Base-by-base conservation (phyloP, 2,113 vertebrate species). In the Collichthys lucidus region DNA sequence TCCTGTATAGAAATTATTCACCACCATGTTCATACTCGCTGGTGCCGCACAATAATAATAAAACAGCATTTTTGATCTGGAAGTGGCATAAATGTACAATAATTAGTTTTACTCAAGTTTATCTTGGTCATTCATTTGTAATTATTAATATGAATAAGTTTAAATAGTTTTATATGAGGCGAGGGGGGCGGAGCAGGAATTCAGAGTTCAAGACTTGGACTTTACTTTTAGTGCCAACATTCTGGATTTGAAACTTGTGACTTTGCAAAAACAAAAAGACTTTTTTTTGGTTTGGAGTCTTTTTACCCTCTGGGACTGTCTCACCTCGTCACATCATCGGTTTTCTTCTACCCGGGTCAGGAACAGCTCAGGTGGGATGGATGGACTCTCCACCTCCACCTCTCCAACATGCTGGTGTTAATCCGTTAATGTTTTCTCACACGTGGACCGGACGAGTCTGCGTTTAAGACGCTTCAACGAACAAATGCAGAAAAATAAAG, bases 261-360 rank as follows among this genome's bases (percentile, higher is more conserved):
- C 70, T 60, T 29, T 35, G 31, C 50, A 5, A 40, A 15, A 46
- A 72, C 11, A 61, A 62, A 61, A 62, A 65, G 6, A 44, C 29
- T n/a, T 15, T 40, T 59, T 63, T 40, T 16, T 67, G n/a, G 6
- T 42, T 15, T 42, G 44, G 4, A 40, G 47, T 62, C 14, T 75
- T 67, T 67, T 50, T 22, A 6, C 55, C 63, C 72, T 63, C 12
- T 31, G 50, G 78, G 20, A 69, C 71, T 15, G 11, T 73, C 52
- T 74, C 62, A 52, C 62, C n/a, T 55, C 8, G 2, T 69, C 49
- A 56, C 64, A 8, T 65, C 46, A 46, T 29, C 14, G 2, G 4
- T 10, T 35, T 40, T 49, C 53, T 57, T 57, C 66, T 46, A 24
- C 53, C 56, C 22, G 47, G 24, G 42, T 79, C 61, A 44, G 20